A percentile compares a stretch with the other conserved stretches of the same genome.
phyloP scores from a whole-genome alignment of 2,797 vertebrate species.

The Glossophaga mutica region DNA sequence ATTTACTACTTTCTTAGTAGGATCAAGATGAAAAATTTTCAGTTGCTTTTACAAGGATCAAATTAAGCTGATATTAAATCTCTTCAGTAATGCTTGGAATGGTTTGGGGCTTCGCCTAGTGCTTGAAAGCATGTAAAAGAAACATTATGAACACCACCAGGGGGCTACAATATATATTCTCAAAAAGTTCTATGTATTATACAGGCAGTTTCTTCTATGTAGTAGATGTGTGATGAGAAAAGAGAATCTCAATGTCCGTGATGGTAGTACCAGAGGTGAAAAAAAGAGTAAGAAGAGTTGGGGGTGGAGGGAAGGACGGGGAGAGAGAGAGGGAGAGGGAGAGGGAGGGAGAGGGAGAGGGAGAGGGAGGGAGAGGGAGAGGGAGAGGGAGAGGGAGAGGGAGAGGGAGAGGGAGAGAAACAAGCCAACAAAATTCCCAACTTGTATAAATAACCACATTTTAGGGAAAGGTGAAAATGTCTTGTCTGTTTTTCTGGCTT shows the following conservation, averaged over 20 bases:
- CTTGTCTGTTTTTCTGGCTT: conserved; percentile 10
- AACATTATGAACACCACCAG: conserved; percentile 38
- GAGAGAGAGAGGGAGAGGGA: background rate
- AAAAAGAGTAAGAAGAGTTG: background rate
- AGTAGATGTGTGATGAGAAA: background rate
- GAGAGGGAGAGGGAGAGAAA: background rate
- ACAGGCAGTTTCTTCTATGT: background rate
- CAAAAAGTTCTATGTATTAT: conserved; percentile 15
- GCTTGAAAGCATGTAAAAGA: conserved; percentile 48
- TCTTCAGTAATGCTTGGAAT: conserved; percentile 51
- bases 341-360: background rate
- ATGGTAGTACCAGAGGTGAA: background rate
- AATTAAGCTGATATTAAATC: conserved; percentile 61
- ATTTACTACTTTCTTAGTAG: conserved; percentile 45
- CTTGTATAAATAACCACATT: background rate
- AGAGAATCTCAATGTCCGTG: background rate
- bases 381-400: background rate
- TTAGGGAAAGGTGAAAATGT: background rate
- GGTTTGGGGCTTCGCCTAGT: conserved; percentile 47
- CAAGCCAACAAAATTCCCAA: background rate
- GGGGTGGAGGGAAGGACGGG: background rate
- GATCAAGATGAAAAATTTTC: conserved; percentile 63
- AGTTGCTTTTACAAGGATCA: conserved; percentile 58
- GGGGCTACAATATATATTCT: background rate
- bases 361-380: background rate